Conservation (phyloP, 2,888 invertebrate genomes). For the Zygogramma bicolorata region DNA sequence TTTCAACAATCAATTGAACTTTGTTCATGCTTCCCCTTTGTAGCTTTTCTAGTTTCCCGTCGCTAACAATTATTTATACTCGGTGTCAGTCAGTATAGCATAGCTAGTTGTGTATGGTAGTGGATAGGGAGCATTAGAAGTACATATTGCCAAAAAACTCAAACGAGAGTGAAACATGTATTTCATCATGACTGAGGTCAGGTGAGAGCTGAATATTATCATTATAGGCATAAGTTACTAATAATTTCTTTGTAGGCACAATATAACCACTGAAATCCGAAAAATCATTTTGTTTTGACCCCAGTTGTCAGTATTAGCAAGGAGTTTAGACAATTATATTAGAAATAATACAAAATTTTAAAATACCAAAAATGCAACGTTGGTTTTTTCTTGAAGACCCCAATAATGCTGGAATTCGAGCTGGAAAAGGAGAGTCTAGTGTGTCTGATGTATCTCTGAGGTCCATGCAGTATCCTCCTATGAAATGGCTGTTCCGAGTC, state of each 20-base stretch:
- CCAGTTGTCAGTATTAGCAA: not conserved
- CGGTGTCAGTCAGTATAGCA: too few relatives aligned
- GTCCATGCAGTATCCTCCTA: conserved; percentile 49
- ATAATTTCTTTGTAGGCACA: not conserved
- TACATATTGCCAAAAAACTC: not conserved
- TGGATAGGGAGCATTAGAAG: not conserved
- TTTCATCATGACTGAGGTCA: not conserved
- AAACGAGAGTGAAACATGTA: not conserved
- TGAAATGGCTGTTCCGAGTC: conserved; percentile 70
- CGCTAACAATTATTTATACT: too few relatives aligned
- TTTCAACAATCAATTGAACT: not conserved
- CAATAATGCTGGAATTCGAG: conserved; percentile 65
- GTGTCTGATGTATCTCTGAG: conserved; percentile 36
- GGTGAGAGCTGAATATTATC: not conserved
- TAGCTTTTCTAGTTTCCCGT: too few relatives aligned
- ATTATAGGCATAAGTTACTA: not conserved
- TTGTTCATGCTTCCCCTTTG: not conserved
- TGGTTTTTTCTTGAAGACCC: conserved; percentile 75
- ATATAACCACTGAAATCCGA: not conserved
- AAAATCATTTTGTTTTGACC: not conserved
- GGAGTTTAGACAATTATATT: not conserved
- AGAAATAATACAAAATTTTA: not conserved
- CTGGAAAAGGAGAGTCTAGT: conserved; percentile 46
- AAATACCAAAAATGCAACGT: conserved; percentile 70
- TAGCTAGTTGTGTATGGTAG: not conserved